These are phyloP conservation scores for Botia almorhae DNA, from an alignment of 2,797 vertebrate species.

Conservation along the genomic window DNA sequence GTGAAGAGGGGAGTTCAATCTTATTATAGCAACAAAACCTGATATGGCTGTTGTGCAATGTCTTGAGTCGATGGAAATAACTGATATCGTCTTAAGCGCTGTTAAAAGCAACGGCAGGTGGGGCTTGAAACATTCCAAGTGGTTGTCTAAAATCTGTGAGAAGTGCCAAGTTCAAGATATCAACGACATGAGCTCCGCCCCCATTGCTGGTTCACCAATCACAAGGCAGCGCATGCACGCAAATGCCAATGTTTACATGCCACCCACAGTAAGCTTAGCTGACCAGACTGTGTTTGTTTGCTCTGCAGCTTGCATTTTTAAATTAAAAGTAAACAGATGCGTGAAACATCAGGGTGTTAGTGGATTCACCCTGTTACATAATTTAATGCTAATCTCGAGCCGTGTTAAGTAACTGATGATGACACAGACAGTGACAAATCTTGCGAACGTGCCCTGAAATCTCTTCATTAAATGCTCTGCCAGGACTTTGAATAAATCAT, in stretches of 20 bases:
- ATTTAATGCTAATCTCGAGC: not conserved
- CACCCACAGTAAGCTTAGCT: not conserved
- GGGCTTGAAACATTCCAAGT: constrained; percentile 24
- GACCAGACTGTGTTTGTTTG: not conserved
- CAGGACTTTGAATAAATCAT: not conserved
- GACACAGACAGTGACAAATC: not conserved
- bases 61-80: constrained; percentile 29
- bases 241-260: not conserved
- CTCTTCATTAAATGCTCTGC: not conserved
- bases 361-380: not conserved
- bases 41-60: constrained; percentile 48
- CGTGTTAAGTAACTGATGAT: not conserved
- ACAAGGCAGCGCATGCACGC: not conserved
- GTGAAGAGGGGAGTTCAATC: constrained; percentile 19
- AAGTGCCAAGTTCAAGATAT: constrained; percentile 13
- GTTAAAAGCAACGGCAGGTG: constrained; percentile 34
- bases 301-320: not conserved
- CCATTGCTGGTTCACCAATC: not conserved
- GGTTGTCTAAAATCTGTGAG: constrained; percentile 5
- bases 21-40: constrained; percentile 54
- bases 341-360: not conserved
- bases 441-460: not conserved
- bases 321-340: not conserved
- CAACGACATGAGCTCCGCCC: constrained; percentile 1
- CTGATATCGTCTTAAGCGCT: not conserved